These are phyloP conservation scores for Drosophila helvetica DNA, from an alignment of 2,888 invertebrate genomes.

Conservation along the genomic window DNA sequence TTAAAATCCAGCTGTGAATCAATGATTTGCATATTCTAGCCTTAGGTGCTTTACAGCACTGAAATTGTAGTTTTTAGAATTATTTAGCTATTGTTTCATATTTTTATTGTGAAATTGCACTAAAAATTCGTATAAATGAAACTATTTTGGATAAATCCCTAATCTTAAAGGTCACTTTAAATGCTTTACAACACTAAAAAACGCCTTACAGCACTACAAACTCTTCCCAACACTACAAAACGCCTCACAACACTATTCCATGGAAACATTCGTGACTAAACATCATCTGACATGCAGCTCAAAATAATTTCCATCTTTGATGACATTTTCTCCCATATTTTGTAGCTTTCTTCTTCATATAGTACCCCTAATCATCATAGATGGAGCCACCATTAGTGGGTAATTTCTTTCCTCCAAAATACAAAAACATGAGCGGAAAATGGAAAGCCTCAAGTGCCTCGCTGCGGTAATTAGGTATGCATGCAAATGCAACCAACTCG, in stretches of 20 bases:
- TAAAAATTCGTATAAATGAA: too few relatives aligned
- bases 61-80: background rate
- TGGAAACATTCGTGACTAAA: background rate
- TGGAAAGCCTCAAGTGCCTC: background rate
- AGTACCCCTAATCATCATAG: background rate
- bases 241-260: background rate
- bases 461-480: constrained; percentile 44
- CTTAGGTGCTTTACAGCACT: background rate
- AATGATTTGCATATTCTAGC: too few relatives aligned
- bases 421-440: background rate
- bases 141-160: background rate
- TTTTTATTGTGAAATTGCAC: background rate
- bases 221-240: background rate
- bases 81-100: background rate
- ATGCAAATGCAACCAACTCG: constrained; percentile 35
- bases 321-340: background rate
- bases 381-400: background rate
- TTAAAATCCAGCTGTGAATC: too few relatives aligned
- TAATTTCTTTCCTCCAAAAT: background rate
- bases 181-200: background rate
- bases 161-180: background rate
- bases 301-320: background rate
- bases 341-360: background rate
- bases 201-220: too few relatives aligned
- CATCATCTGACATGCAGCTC: background rate